Evolutionary conservation across 1,140 invertebrate species (phyloP).

Genomic region (Zeugodacus cucurbitae): DNA sequence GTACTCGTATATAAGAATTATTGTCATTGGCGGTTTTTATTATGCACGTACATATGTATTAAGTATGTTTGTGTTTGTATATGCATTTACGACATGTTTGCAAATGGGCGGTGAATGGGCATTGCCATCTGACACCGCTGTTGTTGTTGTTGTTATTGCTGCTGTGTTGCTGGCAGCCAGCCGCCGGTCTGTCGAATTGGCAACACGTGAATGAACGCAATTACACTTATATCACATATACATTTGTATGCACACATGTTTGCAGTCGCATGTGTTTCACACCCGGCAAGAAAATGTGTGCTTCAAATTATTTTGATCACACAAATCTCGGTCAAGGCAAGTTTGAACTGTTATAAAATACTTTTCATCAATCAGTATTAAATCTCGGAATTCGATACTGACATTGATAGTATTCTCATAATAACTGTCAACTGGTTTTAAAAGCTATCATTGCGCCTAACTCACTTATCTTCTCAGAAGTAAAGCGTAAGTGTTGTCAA

Average conservation of each 20-base stretch:
- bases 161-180: not conserved
- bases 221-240: not conserved
- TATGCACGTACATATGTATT: not conserved
- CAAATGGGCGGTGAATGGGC: not conserved
- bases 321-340: too few relatives aligned
- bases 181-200: not conserved
- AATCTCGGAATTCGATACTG: too few relatives aligned
- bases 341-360: too few relatives aligned
- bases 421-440: too few relatives aligned
- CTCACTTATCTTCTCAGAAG: too few relatives aligned
- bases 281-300: too few relatives aligned
- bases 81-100: not conserved
- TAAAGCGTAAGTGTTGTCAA: too few relatives aligned
- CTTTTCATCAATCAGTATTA: too few relatives aligned
- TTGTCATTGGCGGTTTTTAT: not conserved
- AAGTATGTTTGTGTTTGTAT: not conserved
- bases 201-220: slow-evolving; percentile 20
- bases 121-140: slow-evolving; percentile 4
- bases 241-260: not conserved
- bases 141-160: not conserved
- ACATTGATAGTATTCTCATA: too few relatives aligned
- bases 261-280: not conserved
- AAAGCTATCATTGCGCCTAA: too few relatives aligned
- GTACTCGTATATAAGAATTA: not conserved
- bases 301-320: too few relatives aligned